Conservation (phyloP, 2,797 vertebrate genomes). For the Adrianichthys oophorus region DNA sequence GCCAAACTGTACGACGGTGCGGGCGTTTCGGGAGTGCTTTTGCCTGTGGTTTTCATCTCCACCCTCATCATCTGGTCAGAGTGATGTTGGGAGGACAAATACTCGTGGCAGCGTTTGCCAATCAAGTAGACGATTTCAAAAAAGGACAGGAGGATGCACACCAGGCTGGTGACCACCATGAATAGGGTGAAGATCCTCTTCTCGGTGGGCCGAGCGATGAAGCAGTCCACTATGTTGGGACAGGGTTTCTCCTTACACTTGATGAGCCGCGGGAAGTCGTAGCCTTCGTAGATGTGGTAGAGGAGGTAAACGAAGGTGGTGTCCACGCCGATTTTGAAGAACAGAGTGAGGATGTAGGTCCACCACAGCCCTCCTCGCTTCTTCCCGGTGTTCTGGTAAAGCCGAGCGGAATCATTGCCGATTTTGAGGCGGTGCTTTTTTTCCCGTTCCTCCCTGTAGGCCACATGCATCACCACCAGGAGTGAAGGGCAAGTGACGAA, state of each 20-base stretch:
- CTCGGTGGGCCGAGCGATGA: conserved; percentile 87
- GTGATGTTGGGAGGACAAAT: background rate
- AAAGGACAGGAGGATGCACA: conserved; percentile 85
- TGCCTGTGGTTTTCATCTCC: conserved; percentile 26
- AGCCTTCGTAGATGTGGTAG: conserved; percentile 86
- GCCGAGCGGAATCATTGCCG: conserved; percentile 63
- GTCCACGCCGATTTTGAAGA: conserved; percentile 88
- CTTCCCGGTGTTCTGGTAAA: conserved; percentile 85
- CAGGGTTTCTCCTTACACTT: conserved; percentile 86
- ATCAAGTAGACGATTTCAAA: conserved; percentile 85
- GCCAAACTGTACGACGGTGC: conserved; percentile 57
- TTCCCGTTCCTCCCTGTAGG: conserved; percentile 87
- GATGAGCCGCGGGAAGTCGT: conserved; percentile 84
- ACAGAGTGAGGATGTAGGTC: conserved; percentile 89
- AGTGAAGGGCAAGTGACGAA: conserved; percentile 96
- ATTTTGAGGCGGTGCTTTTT: conserved; percentile 63
- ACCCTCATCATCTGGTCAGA: conserved; percentile 41
- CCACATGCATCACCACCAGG: conserved; percentile 93
- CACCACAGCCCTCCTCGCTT: conserved; percentile 94
- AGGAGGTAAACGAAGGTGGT: conserved; percentile 85
- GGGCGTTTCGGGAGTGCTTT: conserved; percentile 35
- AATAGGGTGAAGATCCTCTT: conserved; percentile 91
- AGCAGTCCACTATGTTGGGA: conserved; percentile 90
- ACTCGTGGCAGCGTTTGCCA: conserved; percentile 81
- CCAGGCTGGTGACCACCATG: conserved; percentile 84